Conservation (phyloP, 1,140 invertebrate genomes). For the Diuraphis noxia region DNA sequence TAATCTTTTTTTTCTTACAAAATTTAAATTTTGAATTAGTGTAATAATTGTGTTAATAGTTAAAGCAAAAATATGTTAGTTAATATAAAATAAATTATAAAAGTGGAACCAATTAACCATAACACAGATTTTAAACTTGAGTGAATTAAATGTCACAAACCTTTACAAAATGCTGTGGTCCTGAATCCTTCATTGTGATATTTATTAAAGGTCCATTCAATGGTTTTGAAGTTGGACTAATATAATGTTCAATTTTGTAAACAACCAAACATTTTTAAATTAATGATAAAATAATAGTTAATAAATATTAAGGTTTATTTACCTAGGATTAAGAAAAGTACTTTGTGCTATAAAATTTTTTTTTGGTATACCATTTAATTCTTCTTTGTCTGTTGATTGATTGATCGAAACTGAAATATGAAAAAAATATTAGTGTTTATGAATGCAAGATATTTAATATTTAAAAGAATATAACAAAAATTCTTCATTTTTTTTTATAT, state of each 20-base stretch:
- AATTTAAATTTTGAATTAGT: too few relatives aligned
- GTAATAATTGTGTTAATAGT: too few relatives aligned
- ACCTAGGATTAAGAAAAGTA: slow-evolving; percentile 18
- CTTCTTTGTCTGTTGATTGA: not conserved
- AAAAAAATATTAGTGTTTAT: not conserved
- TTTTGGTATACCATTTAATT: slow-evolving; percentile 9
- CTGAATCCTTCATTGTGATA: not conserved
- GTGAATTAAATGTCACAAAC: not conserved
- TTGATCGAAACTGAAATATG: not conserved
- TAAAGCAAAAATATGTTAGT: too few relatives aligned
- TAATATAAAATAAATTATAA: not conserved
- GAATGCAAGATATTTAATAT: not conserved
- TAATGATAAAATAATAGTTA: not conserved
- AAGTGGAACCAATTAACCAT: not conserved
- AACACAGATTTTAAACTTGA: not conserved
- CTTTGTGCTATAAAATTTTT: slow-evolving; percentile 1
- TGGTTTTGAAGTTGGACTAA: not conserved
- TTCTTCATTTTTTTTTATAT: too few relatives aligned
- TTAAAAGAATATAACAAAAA: not conserved
- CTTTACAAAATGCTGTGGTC: slow-evolving; percentile 6
- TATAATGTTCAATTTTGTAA: not conserved
- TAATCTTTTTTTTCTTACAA: too few relatives aligned
- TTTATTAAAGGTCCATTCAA: not conserved
- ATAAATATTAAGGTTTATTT: not conserved
- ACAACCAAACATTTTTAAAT: not conserved